These are phyloP conservation scores for Naso thynnoides DNA, from an alignment of 2,797 vertebrate genomes.

Conservation along the genomic window DNA sequence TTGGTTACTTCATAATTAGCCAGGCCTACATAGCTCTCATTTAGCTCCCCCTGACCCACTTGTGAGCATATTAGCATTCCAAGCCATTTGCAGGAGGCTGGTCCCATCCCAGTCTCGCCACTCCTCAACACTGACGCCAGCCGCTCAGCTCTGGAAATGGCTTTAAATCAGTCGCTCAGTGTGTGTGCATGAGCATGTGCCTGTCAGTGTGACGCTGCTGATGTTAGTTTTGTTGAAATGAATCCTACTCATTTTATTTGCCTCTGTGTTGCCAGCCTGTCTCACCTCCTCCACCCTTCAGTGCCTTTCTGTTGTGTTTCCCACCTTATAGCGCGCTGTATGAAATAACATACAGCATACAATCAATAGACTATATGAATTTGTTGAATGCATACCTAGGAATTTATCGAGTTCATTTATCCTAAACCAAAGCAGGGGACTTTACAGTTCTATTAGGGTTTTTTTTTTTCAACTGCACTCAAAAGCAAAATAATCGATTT, in stretches of 20 bases:
- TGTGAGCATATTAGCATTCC: constrained; percentile 71
- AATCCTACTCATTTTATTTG: constrained; percentile 55
- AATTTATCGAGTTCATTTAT: constrained; percentile 59
- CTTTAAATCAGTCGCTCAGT: constrained; percentile 45
- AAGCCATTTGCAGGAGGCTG: constrained; percentile 53
- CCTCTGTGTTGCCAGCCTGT: constrained; percentile 31
- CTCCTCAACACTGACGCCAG: constrained; percentile 67
- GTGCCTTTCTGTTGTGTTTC: constrained; percentile 22
- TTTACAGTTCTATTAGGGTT: constrained; percentile 38
- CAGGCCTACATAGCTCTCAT: constrained; percentile 54
- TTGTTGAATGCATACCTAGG: constrained; percentile 57
- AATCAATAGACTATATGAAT: constrained; percentile 68
- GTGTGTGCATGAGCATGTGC: constrained; percentile 1
- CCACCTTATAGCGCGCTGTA: constrained; percentile 39
- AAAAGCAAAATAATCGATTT: constrained; percentile 64
- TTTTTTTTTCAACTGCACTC: constrained; percentile 52
- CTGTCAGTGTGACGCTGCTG: constrained; percentile 34
- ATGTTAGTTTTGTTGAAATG: constrained; percentile 58
- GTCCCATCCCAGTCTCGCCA: constrained; percentile 63
- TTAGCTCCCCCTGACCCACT: constrained; percentile 67
- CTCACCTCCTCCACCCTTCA: constrained; percentile 21
- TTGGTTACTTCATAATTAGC: constrained; percentile 60
- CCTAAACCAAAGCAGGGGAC: constrained; percentile 41
- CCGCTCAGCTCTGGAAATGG: constrained; percentile 68
- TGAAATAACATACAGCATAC: constrained; percentile 48